phyloP scores from a whole-genome alignment of 2,113 vertebrate species.

The Antechinus stuartii region DNA sequence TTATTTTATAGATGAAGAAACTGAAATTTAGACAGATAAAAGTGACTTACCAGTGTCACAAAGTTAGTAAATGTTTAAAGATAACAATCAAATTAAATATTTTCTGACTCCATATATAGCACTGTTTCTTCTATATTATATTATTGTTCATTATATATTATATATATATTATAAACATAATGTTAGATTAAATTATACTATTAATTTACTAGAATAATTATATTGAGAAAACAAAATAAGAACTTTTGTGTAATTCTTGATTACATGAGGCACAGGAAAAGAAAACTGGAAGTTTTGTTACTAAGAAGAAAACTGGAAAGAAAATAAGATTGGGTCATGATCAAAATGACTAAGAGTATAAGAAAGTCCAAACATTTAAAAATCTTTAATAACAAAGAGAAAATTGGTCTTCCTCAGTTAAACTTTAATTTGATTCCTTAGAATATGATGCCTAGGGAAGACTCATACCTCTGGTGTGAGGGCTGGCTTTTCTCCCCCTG shows the following conservation, averaged over 20 bases:
- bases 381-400: neutral
- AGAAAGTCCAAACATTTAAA: neutral
- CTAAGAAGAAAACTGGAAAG: neutral
- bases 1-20: no score
- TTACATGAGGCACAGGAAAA: neutral
- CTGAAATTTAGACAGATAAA: no score
- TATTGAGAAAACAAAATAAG: neutral
- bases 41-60: neutral
- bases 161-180: no score
- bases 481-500: no score
- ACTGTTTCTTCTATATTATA: neutral
- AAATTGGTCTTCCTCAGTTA: neutral
- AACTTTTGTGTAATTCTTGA: neutral
- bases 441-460: no score
- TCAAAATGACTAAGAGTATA: neutral
- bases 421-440: neutral
- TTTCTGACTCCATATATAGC: no score
- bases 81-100: neutral
- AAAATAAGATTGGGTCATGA: neutral
- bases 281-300: neutral
- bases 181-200: neutral
- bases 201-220: neutral
- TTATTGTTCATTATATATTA: neutral
- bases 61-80: neutral
- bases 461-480: no score